phyloP scores from a whole-genome alignment of 2,888 invertebrate species.

The Ceriagrion tenellum region DNA sequence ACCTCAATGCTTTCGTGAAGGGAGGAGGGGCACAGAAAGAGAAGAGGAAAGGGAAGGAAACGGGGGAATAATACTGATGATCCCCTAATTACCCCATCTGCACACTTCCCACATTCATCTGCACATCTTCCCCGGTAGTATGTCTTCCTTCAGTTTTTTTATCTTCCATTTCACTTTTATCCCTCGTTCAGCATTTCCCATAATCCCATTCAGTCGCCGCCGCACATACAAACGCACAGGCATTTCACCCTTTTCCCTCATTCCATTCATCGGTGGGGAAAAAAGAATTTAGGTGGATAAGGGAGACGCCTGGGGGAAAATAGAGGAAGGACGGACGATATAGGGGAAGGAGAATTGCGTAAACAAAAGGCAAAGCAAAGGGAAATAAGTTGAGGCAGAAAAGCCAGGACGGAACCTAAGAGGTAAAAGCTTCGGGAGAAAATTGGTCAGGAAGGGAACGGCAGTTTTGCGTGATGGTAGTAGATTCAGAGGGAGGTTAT shows the following conservation, averaged over 20 bases:
- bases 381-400: background rate
- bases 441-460: too few relatives aligned
- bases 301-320: background rate
- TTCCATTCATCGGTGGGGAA: background rate
- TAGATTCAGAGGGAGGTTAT: too few relatives aligned
- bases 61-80: background rate
- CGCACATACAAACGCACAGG: background rate
- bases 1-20: background rate
- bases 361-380: background rate
- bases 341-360: background rate
- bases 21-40: background rate
- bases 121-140: background rate
- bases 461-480: too few relatives aligned
- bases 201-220: background rate
- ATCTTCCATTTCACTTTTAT: background rate
- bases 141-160: background rate
- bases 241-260: background rate
- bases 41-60: background rate
- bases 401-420: background rate
- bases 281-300: background rate
- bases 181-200: conserved; percentile 25
- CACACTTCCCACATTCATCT: background rate
- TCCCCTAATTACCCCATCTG: conserved; percentile 36
- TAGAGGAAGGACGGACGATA: background rate
- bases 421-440: too few relatives aligned